Evolutionary conservation across 2,888 invertebrate genomes (phyloP).

Genomic region (Iphiclides podalirius): DNA sequence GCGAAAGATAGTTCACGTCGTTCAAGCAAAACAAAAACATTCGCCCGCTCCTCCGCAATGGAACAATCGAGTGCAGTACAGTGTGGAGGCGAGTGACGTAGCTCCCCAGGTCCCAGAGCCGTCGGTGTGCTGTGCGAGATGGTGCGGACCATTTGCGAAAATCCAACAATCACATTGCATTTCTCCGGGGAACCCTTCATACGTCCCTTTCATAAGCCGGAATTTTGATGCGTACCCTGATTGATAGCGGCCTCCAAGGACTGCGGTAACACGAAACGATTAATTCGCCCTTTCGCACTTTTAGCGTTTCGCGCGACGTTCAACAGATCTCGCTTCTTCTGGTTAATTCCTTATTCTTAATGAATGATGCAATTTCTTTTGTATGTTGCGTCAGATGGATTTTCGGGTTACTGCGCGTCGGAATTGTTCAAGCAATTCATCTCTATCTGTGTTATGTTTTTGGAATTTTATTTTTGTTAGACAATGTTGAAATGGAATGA

Average conservation of each 20-base stretch:
- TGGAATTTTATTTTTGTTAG: not conserved
- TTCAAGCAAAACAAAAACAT: not conserved
- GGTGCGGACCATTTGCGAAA: constrained; percentile 44
- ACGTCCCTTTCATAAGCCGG: constrained; percentile 34
- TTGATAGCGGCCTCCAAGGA: constrained; percentile 28
- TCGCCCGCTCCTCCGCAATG: not conserved
- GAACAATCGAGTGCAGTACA: constrained; percentile 10
- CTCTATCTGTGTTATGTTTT: not conserved
- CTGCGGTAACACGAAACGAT: constrained; percentile 26
- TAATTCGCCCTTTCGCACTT: constrained; percentile 7
- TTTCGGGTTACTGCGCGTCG: not conserved
- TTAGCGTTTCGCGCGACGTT: not conserved
- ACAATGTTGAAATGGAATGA: not conserved
- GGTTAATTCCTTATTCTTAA: not conserved
- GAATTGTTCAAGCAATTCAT: not conserved
- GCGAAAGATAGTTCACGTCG: no score
- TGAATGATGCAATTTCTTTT: constrained; percentile 3
- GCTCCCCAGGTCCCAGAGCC: constrained; percentile 36
- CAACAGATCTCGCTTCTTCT: not conserved
- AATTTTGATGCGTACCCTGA: constrained; percentile 31
- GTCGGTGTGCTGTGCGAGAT: constrained; percentile 33
- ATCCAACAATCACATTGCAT: constrained; percentile 49
- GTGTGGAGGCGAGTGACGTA: constrained; percentile 9
- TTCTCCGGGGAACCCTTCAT: constrained; percentile 41
- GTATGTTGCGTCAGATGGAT: constrained; percentile 19